Conservation (phyloP, 2,888 invertebrate genomes). For the Erannis defoliaria region DNA sequence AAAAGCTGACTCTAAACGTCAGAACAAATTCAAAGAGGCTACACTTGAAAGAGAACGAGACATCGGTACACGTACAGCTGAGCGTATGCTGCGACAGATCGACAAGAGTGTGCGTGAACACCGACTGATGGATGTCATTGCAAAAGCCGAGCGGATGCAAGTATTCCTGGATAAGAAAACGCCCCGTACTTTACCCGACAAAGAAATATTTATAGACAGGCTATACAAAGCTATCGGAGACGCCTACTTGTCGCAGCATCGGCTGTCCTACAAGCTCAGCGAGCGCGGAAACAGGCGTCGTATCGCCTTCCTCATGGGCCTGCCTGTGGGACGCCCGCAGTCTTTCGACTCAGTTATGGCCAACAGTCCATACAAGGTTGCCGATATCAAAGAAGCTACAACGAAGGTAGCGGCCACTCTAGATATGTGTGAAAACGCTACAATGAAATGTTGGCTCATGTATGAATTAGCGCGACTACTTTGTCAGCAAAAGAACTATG, state of each 20-base stretch:
- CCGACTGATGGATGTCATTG: conserved; percentile 73
- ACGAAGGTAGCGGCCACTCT: conserved; percentile 66
- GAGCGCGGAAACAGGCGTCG: conserved; percentile 78
- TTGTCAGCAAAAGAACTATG: conserved; percentile 76
- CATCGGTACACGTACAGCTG: conserved; percentile 71
- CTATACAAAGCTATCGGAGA: conserved; percentile 78
- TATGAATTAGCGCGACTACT: conserved; percentile 75
- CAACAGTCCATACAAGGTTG: conserved; percentile 76
- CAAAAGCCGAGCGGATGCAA: conserved; percentile 80
- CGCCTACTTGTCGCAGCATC: conserved; percentile 74
- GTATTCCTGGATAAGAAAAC: conserved; percentile 75
- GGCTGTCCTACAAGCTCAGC: conserved; percentile 76
- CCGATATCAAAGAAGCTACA: conserved; percentile 72
- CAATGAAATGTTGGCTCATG: conserved; percentile 81
- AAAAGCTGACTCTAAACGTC: conserved; percentile 74
- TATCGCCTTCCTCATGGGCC: conserved; percentile 79
- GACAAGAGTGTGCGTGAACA: conserved; percentile 70
- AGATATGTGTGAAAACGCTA: conserved; percentile 80
- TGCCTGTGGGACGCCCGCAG: conserved; percentile 71
- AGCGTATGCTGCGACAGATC: conserved; percentile 67
- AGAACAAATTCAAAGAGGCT: conserved; percentile 70
- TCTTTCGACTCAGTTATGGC: conserved; percentile 83
- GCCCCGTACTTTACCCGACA: conserved; percentile 74
- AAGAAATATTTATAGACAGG: conserved; percentile 74
- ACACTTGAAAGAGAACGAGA: conserved; percentile 71